A percentile compares a stretch with the other conserved stretches of the same genome.
phyloP scores from a whole-genome alignment of 1,140 invertebrate genomes.

The Sminthurides bifidus region DNA sequence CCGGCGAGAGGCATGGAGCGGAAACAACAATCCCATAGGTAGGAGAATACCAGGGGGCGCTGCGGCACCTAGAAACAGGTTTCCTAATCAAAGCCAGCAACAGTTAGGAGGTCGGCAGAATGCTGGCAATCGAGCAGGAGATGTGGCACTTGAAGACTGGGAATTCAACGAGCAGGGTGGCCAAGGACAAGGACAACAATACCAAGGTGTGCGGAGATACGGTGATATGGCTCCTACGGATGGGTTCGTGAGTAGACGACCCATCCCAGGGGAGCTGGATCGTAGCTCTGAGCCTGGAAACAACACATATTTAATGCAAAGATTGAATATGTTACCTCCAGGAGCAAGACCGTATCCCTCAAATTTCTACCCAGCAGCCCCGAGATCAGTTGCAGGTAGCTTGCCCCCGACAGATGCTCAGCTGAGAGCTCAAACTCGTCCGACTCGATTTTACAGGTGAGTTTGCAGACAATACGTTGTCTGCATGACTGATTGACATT shows the following conservation, averaged over 20 bases:
- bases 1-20: constrained; percentile 27
- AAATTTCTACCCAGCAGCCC: constrained; percentile 10
- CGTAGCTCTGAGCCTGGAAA: constrained; percentile 2
- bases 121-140: background rate
- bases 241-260: background rate
- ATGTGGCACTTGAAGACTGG: constrained; percentile 26
- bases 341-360: background rate
- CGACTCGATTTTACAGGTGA: constrained; percentile 27
- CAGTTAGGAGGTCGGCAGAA: background rate
- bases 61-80: too few species aligned
- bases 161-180: constrained; percentile 21
- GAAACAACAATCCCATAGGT: constrained; percentile 2
- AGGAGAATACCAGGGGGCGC: constrained; percentile 5
- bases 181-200: constrained; percentile 10
- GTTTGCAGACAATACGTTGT: too few species aligned
- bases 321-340: background rate
- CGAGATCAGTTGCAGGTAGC: constrained; percentile 7
- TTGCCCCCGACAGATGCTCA: constrained; percentile 9
- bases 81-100: background rate
- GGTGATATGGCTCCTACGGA: background rate
- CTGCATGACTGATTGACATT: too few species aligned
- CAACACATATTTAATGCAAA: constrained; percentile 6
- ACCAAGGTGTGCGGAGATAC: too few species aligned
- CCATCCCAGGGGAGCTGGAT: background rate
- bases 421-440: constrained; percentile 14